Evolutionary conservation across 1,140 invertebrate species (phyloP), one percentile per base, ranked within the genome.

Genomic region (Oscheius sp.): DNA sequence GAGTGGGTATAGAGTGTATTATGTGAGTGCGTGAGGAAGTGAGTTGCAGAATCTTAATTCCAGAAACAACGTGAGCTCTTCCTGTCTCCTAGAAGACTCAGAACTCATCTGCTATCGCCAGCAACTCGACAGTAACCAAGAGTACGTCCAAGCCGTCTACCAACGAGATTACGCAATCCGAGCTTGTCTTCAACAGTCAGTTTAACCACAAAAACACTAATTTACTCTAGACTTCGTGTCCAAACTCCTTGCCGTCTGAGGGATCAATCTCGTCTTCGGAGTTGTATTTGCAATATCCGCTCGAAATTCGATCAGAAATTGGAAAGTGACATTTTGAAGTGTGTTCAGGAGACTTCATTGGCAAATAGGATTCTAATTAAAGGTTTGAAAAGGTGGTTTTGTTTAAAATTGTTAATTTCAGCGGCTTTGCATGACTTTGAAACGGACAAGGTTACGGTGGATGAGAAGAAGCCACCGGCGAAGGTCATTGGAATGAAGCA

Each of bases 21-120:
- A 42, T 38, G 0, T 46, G 65, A 67, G 55, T 42, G 7, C 49
- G 7, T 4, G 15, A 55, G n/a, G n/a, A n/a, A n/a, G n/a, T n/a
- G n/a, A n/a, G n/a, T 13, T 20, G 49, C 49, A 4, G 28, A 13
- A 55, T 26, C 7, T 4, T 23, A 42, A 7, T 55, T 55, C 28
- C 49, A 55, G 49, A 26, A 68, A 68, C 23, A 71, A 71, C 18
- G 35, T 64, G 38, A 58, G 59, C 7, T 35, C 42, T 4, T 34
- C 69, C 3, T 71, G 69, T 34, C 45, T 71, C 32, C 42, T 71
- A 15, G 59, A 71, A 34, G 69, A 71, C 34, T 35, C 58, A 49
- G 69, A 71, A 46, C 58, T 71, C 7, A 35, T 36, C 13, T 71
- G 69, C 26, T 71, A 71, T 34, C 46, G 69, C n/a, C 59, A 71